Percentiles rank a stretch among this genome's conserved stretches.
These are phyloP conservation scores for Chlorops oryzae DNA, from an alignment of 1,140 invertebrate species.

Conservation along the genomic window DNA sequence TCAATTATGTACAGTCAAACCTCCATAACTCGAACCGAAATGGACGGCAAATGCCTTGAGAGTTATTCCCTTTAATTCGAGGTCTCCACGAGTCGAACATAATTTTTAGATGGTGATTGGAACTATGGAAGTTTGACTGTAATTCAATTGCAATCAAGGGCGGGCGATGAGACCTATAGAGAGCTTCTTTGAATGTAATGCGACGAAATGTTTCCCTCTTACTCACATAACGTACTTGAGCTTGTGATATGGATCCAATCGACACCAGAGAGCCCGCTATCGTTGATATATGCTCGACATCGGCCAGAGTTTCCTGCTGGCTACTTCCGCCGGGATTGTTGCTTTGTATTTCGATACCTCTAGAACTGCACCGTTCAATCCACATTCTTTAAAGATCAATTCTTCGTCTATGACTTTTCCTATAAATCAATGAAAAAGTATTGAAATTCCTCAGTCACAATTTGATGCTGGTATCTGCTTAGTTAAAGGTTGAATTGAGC, in stretches of 20 bases:
- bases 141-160: too few species aligned
- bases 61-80: too few species aligned
- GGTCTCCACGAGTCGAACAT: too few species aligned
- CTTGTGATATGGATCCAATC: constrained; percentile 56
- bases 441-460: constrained; percentile 39
- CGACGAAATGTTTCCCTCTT: not conserved
- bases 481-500: not conserved
- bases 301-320: constrained; percentile 43
- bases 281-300: constrained; percentile 54
- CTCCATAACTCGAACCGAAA: too few species aligned
- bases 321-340: constrained; percentile 39
- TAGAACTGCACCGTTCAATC: constrained; percentile 39
- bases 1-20: too few species aligned
- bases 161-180: too few species aligned
- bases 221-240: constrained; percentile 41
- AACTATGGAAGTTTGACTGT: too few species aligned
- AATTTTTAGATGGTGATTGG: too few species aligned
- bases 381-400: constrained; percentile 12
- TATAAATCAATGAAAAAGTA: too few species aligned
- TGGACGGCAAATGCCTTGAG: too few species aligned
- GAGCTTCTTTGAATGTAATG: not conserved
- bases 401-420: not conserved
- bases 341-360: constrained; percentile 32
- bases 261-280: constrained; percentile 61
- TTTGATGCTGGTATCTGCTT: constrained; percentile 1